Evolutionary conservation across 2,888 invertebrate species (phyloP).

Genomic region (Tholera decimalis): DNA sequence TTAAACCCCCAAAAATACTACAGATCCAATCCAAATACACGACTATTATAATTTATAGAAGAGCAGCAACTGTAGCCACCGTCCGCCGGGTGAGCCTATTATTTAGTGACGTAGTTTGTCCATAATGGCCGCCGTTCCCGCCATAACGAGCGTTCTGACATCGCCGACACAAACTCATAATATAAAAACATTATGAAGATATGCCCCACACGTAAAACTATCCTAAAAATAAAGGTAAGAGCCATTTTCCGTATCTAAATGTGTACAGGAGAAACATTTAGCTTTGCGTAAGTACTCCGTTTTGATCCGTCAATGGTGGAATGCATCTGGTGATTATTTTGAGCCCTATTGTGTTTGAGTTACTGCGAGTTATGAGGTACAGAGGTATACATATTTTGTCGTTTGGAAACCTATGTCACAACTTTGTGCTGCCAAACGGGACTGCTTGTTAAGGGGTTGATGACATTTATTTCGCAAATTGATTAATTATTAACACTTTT

Average conservation of each 20-base stretch:
- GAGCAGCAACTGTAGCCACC: constrained; percentile 37
- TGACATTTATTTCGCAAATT: no score
- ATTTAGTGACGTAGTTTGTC: constrained; percentile 76
- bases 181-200: constrained; percentile 65
- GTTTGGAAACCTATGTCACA: no score
- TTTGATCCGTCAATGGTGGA: constrained; percentile 30
- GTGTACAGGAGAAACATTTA: constrained; percentile 52
- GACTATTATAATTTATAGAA: constrained; percentile 57
- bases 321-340: constrained; percentile 52
- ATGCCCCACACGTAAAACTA: constrained; percentile 53
- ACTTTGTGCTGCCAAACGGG: no score
- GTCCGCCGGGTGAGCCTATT: constrained; percentile 67
- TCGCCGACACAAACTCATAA: constrained; percentile 63
- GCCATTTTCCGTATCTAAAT: constrained; percentile 64
- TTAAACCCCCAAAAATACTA: constrained; percentile 36
- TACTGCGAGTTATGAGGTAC: constrained; percentile 19
- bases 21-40: constrained; percentile 49
- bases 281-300: constrained; percentile 50
- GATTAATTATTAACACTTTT: no score
- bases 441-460: no score
- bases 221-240: constrained; percentile 57
- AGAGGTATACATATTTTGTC: neutral
- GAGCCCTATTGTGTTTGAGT: constrained; percentile 28
- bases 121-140: constrained; percentile 71
- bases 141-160: constrained; percentile 69